Evolutionary conservation across 1,140 invertebrate species (phyloP), one percentile per base, ranked within the genome.

Genomic region (Tetranychus urticae): DNA sequence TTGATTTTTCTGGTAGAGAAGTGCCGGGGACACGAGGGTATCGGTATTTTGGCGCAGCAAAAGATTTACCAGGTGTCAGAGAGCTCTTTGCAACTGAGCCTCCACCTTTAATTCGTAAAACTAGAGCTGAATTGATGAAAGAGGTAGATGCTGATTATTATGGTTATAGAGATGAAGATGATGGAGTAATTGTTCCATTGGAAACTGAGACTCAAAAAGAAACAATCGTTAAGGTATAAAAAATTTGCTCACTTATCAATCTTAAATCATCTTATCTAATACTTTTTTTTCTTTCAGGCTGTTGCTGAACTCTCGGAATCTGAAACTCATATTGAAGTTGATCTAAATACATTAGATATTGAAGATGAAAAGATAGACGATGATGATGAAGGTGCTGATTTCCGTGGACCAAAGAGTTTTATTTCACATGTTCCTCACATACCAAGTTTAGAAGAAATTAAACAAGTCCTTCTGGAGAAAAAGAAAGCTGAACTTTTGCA

Each of bases 31-130:
- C 94, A 75, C 80, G 88, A 68, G 94, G 96, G 0, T 99, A 99
- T 71, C 97, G 97, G 75, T 99, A 99, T 75, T 99, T 99, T 75
- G 96, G 94, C 59, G 96, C 94, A 45, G 92, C 94, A 0, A 94
- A 97, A 75, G 93, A 98, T 76, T 76, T 99, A 66, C 96, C 96
- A 31, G 88, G 96, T 52, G 96, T 99, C 8, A 77, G 91, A 64
- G 94, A 98, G 73, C 71, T 99, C 12, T 99, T 99, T 77, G 88
- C 97, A 72, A 87, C 96, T 72, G 89, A 93, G 72, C 86, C 88
- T 33, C 86, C 87, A 7, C 80, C 83, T 33, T 82, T 85, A 1
- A 84, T 86, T 0, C 77, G 88, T 54, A 92, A 93, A 74, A 93
- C 89, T 0, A 79, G 92, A 59, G 89, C 87, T 1, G 94, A 98